Evolutionary conservation across 1,140 invertebrate genomes (phyloP).

Genomic region (Lutraria rhynchaena): DNA sequence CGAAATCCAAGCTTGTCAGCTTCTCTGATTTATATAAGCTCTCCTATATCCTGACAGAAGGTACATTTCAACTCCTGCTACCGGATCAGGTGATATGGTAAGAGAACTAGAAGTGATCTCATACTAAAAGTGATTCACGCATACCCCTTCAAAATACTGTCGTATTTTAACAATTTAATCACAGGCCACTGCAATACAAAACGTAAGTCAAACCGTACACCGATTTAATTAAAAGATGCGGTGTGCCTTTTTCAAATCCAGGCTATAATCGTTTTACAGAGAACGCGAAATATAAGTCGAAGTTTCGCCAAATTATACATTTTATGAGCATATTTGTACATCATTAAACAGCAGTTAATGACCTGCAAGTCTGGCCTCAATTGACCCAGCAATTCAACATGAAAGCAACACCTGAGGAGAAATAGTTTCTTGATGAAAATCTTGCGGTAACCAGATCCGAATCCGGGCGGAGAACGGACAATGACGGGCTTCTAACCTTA

Average conservation of each 20-base stretch:
- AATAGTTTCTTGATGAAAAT: slow-evolving; percentile 49
- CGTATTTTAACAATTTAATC: no score
- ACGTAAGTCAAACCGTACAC: background rate
- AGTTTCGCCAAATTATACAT: slow-evolving; percentile 13
- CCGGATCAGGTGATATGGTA: no score
- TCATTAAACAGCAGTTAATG: slow-evolving; percentile 55
- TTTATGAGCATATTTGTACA: slow-evolving; percentile 59
- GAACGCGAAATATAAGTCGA: slow-evolving; percentile 5
- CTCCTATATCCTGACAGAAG: no score
- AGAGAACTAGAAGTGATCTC: no score
- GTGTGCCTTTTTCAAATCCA: background rate
- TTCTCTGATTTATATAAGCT: no score
- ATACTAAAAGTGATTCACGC: no score
- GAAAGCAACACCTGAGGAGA: slow-evolving; percentile 58
- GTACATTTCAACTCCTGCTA: no score
- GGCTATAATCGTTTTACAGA: background rate
- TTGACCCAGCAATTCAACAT: slow-evolving; percentile 53
- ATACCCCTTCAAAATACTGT: no score
- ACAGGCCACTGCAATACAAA: no score
- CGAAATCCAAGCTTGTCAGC: no score
- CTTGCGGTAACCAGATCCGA: slow-evolving; percentile 38
- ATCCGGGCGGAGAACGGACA: slow-evolving; percentile 46
- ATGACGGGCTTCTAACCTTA: slow-evolving; percentile 43
- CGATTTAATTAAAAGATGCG: slow-evolving; percentile 30
- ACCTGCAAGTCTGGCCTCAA: slow-evolving; percentile 40